These are phyloP conservation scores for Mimachlamys varia DNA, from an alignment of 2,888 invertebrate species.

Conservation along the genomic window DNA sequence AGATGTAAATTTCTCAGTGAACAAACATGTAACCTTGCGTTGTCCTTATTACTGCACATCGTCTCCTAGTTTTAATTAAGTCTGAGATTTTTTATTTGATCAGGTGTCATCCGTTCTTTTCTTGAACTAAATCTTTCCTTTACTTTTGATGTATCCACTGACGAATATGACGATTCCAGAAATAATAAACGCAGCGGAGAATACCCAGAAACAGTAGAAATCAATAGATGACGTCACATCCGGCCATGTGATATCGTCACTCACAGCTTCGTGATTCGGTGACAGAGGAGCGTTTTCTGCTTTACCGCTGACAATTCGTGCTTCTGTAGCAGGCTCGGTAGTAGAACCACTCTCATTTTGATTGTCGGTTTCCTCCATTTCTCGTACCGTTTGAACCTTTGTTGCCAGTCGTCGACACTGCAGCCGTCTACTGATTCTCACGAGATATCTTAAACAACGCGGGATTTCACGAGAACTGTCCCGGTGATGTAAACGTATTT, in stretches of 20 bases:
- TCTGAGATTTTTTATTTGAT: too few relatives aligned
- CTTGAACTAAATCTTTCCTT: too few relatives aligned
- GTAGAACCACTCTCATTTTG: not conserved
- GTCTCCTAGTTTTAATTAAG: too few relatives aligned
- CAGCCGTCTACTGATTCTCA: not conserved
- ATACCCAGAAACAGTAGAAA: conserved; percentile 38
- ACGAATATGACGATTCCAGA: not conserved
- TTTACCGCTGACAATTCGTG: not conserved
- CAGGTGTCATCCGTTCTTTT: too few relatives aligned
- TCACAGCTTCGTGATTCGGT: not conserved
- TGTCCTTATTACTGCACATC: too few relatives aligned
- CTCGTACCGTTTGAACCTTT: not conserved
- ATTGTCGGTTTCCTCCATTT: not conserved
- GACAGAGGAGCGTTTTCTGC: not conserved
- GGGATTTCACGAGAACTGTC: not conserved
- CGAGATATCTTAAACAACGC: not conserved
- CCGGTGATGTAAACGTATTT: conserved; percentile 13
- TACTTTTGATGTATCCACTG: not conserved
- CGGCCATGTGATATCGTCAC: conserved; percentile 21
- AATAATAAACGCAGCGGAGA: not conserved
- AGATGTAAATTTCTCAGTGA: too few relatives aligned
- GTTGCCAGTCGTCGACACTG: not conserved
- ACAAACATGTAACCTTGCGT: too few relatives aligned
- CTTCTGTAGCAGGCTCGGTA: not conserved
- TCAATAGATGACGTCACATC: conserved; percentile 38